Base-by-base conservation (phyloP, 2,888 invertebrate species). In the Melanostoma scalare region DNA sequence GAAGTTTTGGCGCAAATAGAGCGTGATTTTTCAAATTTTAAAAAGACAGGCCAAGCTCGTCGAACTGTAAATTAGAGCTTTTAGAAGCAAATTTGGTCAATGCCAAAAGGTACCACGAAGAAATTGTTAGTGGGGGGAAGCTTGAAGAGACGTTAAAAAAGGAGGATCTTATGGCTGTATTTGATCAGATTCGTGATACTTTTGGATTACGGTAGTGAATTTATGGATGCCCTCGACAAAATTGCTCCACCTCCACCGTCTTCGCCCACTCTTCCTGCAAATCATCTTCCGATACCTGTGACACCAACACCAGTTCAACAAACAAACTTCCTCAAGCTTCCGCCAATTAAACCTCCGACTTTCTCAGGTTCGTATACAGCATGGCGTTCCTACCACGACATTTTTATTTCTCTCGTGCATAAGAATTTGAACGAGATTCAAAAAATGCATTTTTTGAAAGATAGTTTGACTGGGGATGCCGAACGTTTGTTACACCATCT, bases 11-110 rank as follows among this genome's bases (percentile, higher is more conserved):
- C 44, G 35, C 38, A 46, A 46, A 6, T 55, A 46, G 42, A 55
- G 30, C 30, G 68, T 10, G 36, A 68, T 38, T 36, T 36, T 6
- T 3, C 36, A n/a, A 67, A 67, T 53, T 67, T 53, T 53, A 67
- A 53, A 10, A 67, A 67, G 10, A 53, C 35, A 53, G 65, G 65
- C n/a, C 42, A 67, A 4, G 30, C 42, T 4, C 52, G 52, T 10
- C 65, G 65, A 1, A 40, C 65, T n/a, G 6, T 8, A 1, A 67
- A 67, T 35, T 67, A 53, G 20, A 20, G 20, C 20, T 20, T 20
- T 20, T 20, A 20, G 20, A 20, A 20, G 20, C 20, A 20, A 20
- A 20, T 20, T 20, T 20, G 20, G 20, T 20, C 20, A 20, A 20
- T 20, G 20, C 20, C 20, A 20, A 20, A 20, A 20, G 20, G 20